These are phyloP conservation scores for Phoxinus phoxinus DNA, from an alignment of 2,113 vertebrate species.

Conservation along the genomic window DNA sequence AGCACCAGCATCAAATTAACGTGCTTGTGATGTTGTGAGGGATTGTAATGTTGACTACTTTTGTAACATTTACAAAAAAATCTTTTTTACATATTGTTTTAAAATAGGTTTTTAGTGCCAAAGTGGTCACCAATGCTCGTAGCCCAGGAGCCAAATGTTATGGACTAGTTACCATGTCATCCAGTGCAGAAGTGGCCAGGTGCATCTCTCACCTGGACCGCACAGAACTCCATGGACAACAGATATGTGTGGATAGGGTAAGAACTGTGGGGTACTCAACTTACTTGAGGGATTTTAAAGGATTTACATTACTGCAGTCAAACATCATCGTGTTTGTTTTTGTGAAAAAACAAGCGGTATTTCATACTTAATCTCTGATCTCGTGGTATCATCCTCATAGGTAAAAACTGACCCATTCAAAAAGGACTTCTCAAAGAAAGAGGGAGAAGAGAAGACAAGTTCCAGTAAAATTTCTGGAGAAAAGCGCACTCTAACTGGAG, in stretches of 20 bases:
- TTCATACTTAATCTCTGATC: neutral
- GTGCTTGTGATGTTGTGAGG: neutral
- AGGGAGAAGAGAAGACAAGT: constrained; percentile 86
- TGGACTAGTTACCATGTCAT: constrained; percentile 95
- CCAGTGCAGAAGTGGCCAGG: constrained; percentile 88
- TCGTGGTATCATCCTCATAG: constrained; percentile 65
- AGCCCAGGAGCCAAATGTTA: constrained; percentile 97
- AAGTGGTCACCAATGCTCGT: constrained; percentile 96
- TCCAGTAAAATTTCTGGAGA: constrained; percentile 82
- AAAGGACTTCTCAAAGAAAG: constrained; percentile 92
- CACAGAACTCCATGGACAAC: constrained; percentile 94
- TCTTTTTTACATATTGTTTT: neutral
- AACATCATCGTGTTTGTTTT: neutral
- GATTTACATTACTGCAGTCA: neutral
- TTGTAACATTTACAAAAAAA: neutral
- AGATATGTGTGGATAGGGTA: constrained; percentile 97
- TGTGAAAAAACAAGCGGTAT: neutral
- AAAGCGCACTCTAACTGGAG: constrained; percentile 81
- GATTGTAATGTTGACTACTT: too few species aligned
- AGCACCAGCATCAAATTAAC: neutral
- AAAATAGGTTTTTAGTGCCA: constrained; percentile 91
- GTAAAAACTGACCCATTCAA: constrained; percentile 96
- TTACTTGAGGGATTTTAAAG: neutral
- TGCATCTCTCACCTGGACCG: constrained; percentile 93
- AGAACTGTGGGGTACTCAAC: constrained; percentile 43